These are phyloP conservation scores for Mechanitis mazaeus DNA, from an alignment of 2,888 invertebrate species.

Conservation along the genomic window DNA sequence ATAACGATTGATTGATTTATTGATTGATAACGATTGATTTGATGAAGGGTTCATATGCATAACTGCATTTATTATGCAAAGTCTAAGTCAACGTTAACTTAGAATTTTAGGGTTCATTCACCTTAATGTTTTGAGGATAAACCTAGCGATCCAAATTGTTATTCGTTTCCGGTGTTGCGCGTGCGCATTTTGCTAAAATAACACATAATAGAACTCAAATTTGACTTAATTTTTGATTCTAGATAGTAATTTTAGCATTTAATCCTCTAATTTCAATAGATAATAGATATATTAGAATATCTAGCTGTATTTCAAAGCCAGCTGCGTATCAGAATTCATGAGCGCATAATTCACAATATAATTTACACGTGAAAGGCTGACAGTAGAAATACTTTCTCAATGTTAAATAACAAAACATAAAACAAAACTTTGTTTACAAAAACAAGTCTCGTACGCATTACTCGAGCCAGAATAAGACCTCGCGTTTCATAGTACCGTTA, in stretches of 20 bases:
- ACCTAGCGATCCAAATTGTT: slow-evolving; percentile 45
- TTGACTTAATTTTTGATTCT: slow-evolving; percentile 17
- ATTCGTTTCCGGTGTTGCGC: slow-evolving; percentile 41
- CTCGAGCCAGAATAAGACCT: slow-evolving; percentile 60
- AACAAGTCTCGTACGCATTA: slow-evolving; percentile 51
- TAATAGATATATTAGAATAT: background rate
- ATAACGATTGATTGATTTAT: slow-evolving; percentile 11
- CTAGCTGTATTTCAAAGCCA: background rate
- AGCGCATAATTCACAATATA: background rate
- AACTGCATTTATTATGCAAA: slow-evolving; percentile 3
- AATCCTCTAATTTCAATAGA: background rate
- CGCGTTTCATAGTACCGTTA: slow-evolving; percentile 59
- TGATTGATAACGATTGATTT: too few species aligned
- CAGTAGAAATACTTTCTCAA: too few species aligned
- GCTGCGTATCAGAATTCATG: slow-evolving; percentile 3
- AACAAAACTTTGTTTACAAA: slow-evolving; percentile 41
- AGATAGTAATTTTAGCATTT: slow-evolving; percentile 10
- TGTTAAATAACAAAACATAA: slow-evolving; percentile 14
- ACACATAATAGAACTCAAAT: slow-evolving; percentile 1
- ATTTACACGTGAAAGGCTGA: too few species aligned
- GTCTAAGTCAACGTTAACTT: background rate
- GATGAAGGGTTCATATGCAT: slow-evolving; percentile 1
- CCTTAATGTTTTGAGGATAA: slow-evolving; percentile 46
- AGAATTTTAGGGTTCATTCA: slow-evolving; percentile 40
- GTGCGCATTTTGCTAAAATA: slow-evolving; percentile 40